A percentile compares a stretch with the other conserved stretches of the same genome.
These are phyloP conservation scores for Diplodus sargus DNA, from an alignment of 2,797 vertebrate genomes.

Conservation along the genomic window DNA sequence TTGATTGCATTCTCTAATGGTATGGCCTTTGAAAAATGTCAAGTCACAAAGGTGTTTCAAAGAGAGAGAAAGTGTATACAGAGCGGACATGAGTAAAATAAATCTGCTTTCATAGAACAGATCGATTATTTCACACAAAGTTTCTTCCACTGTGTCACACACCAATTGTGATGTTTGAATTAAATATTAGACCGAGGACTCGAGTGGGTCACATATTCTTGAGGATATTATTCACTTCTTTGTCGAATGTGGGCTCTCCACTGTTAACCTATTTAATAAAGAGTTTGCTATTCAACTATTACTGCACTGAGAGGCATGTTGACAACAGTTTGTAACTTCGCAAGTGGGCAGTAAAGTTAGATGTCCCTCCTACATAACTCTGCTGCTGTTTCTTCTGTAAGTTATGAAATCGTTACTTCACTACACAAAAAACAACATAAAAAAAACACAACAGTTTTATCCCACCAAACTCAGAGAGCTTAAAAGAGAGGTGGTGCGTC, in stretches of 20 bases:
- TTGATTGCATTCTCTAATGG: conserved; percentile 45
- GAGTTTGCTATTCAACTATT: neutral
- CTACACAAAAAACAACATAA: conserved; percentile 5
- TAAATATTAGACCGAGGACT: neutral
- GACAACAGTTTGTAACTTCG: conserved; percentile 31
- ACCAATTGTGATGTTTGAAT: conserved; percentile 17
- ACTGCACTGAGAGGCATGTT: conserved; percentile 14
- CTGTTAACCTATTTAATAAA: neutral
- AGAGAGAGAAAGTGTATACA: conserved; percentile 24
- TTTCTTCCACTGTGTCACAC: conserved; percentile 1
- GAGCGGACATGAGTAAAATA: conserved; percentile 19
- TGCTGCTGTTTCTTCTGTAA: conserved; percentile 33
- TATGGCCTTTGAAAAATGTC: conserved; percentile 64
- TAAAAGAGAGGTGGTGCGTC: neutral
- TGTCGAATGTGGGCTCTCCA: neutral
- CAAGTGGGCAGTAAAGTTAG: conserved; percentile 25
- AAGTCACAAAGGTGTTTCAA: conserved; percentile 49
- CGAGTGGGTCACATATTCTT: neutral
- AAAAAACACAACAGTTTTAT: conserved; percentile 17
- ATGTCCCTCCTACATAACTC: conserved; percentile 40
- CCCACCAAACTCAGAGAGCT: neutral
- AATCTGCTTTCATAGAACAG: conserved; percentile 43
- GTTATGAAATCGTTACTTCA: neutral
- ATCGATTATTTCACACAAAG: conserved; percentile 17
- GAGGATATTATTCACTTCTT: neutral